phyloP scores from a whole-genome alignment of 2,888 invertebrate genomes.

The Lymantria dispar region DNA sequence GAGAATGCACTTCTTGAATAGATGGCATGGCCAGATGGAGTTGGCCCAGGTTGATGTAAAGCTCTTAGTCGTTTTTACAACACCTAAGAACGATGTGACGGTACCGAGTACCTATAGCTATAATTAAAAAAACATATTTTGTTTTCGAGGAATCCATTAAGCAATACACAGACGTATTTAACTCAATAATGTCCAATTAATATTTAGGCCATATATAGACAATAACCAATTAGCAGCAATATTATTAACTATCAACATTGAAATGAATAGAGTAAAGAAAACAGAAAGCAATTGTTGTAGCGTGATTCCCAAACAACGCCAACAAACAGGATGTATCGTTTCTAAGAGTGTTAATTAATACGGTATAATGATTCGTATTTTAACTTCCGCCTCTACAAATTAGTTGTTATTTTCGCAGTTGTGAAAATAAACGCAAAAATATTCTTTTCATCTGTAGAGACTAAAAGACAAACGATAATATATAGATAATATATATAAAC shows the following conservation, averaged over 20 bases:
- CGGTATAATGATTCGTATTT: slow-evolving; percentile 3
- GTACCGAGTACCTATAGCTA: no score
- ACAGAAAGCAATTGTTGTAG: slow-evolving; percentile 23
- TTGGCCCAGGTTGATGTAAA: no score
- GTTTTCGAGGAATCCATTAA: no score
- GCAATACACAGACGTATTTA: no score
- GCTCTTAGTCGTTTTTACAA: no score
- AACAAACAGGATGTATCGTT: slow-evolving; percentile 27
- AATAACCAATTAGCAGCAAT: neutral
- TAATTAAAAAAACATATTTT: no score
- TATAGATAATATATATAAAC: no score
- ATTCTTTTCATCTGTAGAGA: neutral
- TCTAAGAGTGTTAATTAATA: slow-evolving; percentile 32
- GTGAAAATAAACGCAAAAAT: slow-evolving; percentile 32
- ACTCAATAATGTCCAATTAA: no score
- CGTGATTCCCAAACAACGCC: slow-evolving; percentile 41
- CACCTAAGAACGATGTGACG: no score
- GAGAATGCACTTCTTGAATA: no score
- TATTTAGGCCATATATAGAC: neutral
- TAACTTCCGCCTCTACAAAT: neutral
- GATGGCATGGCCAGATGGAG: no score
- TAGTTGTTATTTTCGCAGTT: slow-evolving; percentile 26
- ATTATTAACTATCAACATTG: neutral
- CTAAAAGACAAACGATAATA: no score
- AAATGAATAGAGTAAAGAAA: slow-evolving; percentile 5